A percentile compares a stretch with the other conserved stretches of the same genome.
Evolutionary conservation across 2,888 invertebrate species (phyloP).

Genomic region (Xestoiulus laeticollis): DNA sequence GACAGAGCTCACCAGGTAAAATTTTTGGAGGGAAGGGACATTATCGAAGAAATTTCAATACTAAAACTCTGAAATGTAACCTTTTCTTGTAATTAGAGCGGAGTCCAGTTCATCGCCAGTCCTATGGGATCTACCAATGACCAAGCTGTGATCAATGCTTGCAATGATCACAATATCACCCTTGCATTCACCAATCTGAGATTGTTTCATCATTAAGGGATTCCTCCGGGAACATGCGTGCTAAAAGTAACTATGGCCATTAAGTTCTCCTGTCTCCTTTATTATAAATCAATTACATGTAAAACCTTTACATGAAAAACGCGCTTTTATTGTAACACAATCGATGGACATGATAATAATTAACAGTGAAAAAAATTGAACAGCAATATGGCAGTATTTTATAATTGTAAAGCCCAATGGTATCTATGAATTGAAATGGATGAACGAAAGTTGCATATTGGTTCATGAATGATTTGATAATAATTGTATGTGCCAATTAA

Average conservation of each 20-base stretch:
- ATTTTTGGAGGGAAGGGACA: too few species aligned
- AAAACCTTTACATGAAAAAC: not conserved
- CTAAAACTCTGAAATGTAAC: not conserved
- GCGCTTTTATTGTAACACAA: not conserved
- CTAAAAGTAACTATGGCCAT: too few species aligned
- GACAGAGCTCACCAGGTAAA: conserved; percentile 87
- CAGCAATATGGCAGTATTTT: too few species aligned
- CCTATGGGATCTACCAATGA: conserved; percentile 96
- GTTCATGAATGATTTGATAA: too few species aligned
- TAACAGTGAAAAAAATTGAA: too few species aligned
- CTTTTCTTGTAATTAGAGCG: conserved; percentile 74
- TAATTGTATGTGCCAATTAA: too few species aligned
- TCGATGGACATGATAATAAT: conserved; percentile 46
- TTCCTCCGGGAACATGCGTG: too few species aligned
- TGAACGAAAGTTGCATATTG: too few species aligned
- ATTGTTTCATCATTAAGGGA: conserved; percentile 91
- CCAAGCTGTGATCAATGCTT: conserved; percentile 85
- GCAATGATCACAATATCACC: conserved; percentile 87
- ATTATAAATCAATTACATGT: not conserved
- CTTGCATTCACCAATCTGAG: conserved; percentile 89
- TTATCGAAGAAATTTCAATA: not conserved
- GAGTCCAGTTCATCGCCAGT: conserved; percentile 91
- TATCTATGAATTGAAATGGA: too few species aligned
- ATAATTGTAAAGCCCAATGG: too few species aligned
- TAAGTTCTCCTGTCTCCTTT: too few species aligned